These are phyloP conservation scores for Arbacia lixula DNA, from an alignment of 53 echinoderm and acorn worm species.

Conservation along the genomic window DNA sequence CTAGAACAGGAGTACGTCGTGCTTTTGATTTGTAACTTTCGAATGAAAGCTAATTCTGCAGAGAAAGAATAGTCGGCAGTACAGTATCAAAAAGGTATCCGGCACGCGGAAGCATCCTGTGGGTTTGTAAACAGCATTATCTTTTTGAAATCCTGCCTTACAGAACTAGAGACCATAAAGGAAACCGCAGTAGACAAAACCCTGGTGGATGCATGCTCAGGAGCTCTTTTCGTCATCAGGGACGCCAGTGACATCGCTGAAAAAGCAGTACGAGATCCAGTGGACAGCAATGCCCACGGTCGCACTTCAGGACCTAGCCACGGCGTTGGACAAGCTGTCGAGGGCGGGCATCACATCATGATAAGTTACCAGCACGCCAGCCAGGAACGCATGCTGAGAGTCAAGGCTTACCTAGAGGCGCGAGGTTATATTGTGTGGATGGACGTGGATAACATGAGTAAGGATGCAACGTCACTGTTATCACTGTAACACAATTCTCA, in stretches of 20 bases:
- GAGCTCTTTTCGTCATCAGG: slow-evolving; percentile 31
- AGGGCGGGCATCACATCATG: slow-evolving; percentile 10
- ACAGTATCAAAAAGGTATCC: too few relatives aligned
- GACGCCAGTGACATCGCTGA: slow-evolving; percentile 12
- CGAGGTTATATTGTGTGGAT: slow-evolving; percentile 14
- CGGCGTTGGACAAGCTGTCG: neutral
- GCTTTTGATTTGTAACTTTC: too few relatives aligned
- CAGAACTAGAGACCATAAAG: neutral
- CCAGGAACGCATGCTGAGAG: neutral
- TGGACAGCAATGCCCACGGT: too few relatives aligned
- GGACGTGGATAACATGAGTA: slow-evolving; percentile 39
- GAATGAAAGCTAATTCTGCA: too few relatives aligned
- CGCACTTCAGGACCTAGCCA: neutral
- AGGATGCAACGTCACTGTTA: too few relatives aligned
- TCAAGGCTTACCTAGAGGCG: neutral
- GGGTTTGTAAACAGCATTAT: too few relatives aligned
- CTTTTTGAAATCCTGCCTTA: neutral
- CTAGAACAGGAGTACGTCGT: too few relatives aligned
- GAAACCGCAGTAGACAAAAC: neutral
- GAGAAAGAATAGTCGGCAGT: too few relatives aligned
- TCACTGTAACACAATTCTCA: too few relatives aligned
- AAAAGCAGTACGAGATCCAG: too few relatives aligned
- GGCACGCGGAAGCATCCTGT: too few relatives aligned
- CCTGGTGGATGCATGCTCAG: neutral
- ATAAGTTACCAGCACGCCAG: slow-evolving; percentile 29